These are phyloP conservation scores for Machaerirhynchus nigripectus DNA, from an alignment of 2,113 vertebrate species.

Conservation along the genomic window DNA sequence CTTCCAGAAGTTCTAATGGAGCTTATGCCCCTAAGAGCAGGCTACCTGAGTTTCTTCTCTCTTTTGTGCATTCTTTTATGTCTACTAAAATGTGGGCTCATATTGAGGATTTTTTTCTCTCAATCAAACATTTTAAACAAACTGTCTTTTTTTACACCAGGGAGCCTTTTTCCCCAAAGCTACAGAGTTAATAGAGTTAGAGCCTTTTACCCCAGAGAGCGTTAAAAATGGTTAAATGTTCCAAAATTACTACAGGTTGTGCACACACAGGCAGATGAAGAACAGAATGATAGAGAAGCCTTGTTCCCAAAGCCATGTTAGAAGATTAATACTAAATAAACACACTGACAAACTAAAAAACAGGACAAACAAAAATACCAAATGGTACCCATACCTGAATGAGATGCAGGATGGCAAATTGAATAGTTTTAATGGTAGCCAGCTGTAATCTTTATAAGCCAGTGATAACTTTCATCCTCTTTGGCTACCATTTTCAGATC, in stretches of 20 bases:
- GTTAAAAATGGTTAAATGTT: not conserved
- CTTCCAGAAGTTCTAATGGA: not conserved
- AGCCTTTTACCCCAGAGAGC: not conserved
- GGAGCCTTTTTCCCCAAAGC: not conserved
- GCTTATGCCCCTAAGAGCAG: not conserved
- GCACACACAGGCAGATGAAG: not conserved
- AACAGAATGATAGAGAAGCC: not conserved
- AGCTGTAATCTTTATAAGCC: not conserved
- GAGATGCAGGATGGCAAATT: not conserved
- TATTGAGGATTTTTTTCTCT: not conserved
- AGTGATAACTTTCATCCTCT: not conserved
- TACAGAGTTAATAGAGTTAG: not conserved
- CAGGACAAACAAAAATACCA: not conserved
- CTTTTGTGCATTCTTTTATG: not conserved
- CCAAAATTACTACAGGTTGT: not conserved
- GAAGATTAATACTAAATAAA: not conserved
- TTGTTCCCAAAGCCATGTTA: not conserved
- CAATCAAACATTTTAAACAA: not conserved
- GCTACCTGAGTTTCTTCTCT: not conserved
- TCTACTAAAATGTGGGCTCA: not conserved
- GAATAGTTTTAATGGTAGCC: not conserved
- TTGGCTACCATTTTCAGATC: not conserved
- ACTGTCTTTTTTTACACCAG: not conserved
- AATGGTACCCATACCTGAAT: not conserved
- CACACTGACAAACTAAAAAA: not conserved